Percentiles rank a stretch among this genome's conserved stretches.
Evolutionary conservation across 2,888 invertebrate species (phyloP).

Genomic region (Parnassius smintheus): DNA sequence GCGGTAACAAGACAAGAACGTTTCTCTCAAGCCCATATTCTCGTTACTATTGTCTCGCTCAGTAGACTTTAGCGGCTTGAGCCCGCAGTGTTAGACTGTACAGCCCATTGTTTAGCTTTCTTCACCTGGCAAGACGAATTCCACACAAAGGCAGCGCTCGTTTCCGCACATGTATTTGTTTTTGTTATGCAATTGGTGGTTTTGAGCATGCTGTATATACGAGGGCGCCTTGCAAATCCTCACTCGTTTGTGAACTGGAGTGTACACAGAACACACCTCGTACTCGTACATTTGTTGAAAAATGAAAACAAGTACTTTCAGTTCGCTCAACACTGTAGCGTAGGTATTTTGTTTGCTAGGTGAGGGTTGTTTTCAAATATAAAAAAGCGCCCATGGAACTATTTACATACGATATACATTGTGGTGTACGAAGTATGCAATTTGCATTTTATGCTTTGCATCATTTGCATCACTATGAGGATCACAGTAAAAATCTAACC

Average conservation of each 20-base stretch:
- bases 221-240: conserved; percentile 47
- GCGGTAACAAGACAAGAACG: conserved; percentile 75
- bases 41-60: conserved; percentile 71
- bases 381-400: conserved; percentile 47
- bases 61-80: conserved; percentile 71
- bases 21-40: conserved; percentile 73
- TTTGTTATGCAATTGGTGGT: conserved; percentile 77
- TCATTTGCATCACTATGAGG: conserved; percentile 45
- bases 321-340: conserved; percentile 19
- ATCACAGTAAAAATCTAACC: conserved; percentile 45
- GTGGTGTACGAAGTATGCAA: conserved; percentile 46
- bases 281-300: conserved; percentile 26
- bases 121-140: conserved; percentile 74
- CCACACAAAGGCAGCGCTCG: conserved; percentile 71
- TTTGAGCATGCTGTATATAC: conserved; percentile 56
- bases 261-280: conserved; percentile 32
- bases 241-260: conserved; percentile 69
- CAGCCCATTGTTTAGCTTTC: conserved; percentile 76
- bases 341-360: conserved; percentile 21
- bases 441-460: conserved; percentile 63
- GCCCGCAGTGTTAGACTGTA: conserved; percentile 61
- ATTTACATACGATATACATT: conserved; percentile 47
- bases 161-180: conserved; percentile 73
- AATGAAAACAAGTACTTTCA: conserved; percentile 28
- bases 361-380: conserved; percentile 44